Base-by-base conservation (phyloP, 2,797 vertebrate genomes). In the Chaunax sp. region DNA sequence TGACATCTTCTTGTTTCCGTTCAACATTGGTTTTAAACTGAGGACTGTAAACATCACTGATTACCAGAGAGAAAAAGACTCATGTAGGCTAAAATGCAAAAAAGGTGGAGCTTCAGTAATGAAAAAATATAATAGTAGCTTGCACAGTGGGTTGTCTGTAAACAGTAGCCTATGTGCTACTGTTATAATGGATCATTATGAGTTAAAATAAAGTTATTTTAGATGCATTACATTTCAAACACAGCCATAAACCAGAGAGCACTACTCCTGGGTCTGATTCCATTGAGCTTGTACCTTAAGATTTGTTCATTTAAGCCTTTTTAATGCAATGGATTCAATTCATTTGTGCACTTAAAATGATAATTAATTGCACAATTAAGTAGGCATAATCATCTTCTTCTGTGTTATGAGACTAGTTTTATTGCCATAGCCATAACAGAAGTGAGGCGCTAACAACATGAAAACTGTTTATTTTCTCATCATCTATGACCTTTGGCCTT, bases 161-260 rank as follows among this genome's bases (percentile, higher is more conserved):
- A 59, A 12, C n/a, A 26, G 44, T 22, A 60, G 41, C n/a, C n/a
- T 54, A 23, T 53, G 13, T 53, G 14, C 23, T 37, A 12, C 26
- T 53, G 4, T 12, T 20, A 49, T 25, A 61, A 6, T 4, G 9
- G 28, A 30, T 3, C 15, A 30, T 30, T 63, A 30, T 50, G 16
- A 13, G 5, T 41, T 60, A 13, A 46, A 6, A 15, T 37, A 13
- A 46, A 60, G 19, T 45, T 0, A 43, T 60, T 70, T 45, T 41
- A 41, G 19, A 75, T 60, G 26, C 20, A 61, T 47, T 19, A 16
- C 6, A 46, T 60, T 55, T 25, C 10, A 11, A 57, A 19, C 68
- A 35, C 26, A 58, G 14, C 11, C 33, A 35, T 35, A 35, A 35
- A 64, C 33, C 23, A 23, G 7, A 22, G 37, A 8, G 15, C 12